These are phyloP conservation scores for Synanthedon formicaeformis DNA, from an alignment of 2,888 invertebrate genomes.

Conservation along the genomic window DNA sequence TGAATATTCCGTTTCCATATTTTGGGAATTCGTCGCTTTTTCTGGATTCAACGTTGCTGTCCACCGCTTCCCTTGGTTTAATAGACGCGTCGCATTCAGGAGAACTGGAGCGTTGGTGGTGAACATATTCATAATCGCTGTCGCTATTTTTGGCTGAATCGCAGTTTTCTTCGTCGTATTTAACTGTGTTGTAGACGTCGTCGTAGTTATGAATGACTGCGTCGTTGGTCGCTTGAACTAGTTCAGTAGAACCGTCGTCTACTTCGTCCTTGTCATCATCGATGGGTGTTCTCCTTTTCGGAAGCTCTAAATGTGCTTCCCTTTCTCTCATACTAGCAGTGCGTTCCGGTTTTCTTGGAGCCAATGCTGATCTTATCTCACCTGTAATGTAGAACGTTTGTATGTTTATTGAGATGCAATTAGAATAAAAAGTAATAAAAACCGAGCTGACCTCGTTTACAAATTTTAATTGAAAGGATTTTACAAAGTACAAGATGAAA, in stretches of 20 bases:
- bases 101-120: constrained; percentile 75
- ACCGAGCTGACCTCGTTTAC: background rate
- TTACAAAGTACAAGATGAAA: no score
- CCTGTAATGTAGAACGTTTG: constrained; percentile 55
- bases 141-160: constrained; percentile 68
- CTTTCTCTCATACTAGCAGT: constrained; percentile 89
- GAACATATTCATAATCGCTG: constrained; percentile 75
- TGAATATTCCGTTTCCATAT: constrained; percentile 67
- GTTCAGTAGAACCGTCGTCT: constrained; percentile 50
- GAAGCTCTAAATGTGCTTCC: constrained; percentile 75
- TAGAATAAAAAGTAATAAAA: background rate
- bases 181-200: constrained; percentile 57
- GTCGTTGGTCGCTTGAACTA: constrained; percentile 60
- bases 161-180: constrained; percentile 56
- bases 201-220: constrained; percentile 61
- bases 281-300: constrained; percentile 58
- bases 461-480: background rate
- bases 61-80: constrained; percentile 43
- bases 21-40: constrained; percentile 69
- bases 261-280: constrained; percentile 68
- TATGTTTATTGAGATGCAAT: background rate
- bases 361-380: constrained; percentile 84
- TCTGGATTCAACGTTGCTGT: constrained; percentile 34
- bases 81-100: constrained; percentile 75
- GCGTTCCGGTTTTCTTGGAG: constrained; percentile 86